Conservation (phyloP, 1,140 invertebrate genomes). For the Stegodyphus dumicola region DNA sequence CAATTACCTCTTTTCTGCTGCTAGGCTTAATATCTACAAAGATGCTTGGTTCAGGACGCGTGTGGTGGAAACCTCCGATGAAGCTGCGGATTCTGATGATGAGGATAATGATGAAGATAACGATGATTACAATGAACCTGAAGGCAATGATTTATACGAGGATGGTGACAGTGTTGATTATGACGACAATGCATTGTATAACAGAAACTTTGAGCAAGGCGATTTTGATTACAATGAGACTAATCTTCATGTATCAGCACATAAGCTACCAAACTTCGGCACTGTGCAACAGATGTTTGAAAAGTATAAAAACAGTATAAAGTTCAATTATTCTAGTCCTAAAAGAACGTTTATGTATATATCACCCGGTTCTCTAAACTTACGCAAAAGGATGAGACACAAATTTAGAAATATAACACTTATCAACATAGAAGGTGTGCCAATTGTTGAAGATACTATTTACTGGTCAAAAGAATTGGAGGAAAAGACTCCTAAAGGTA, state of each 20-base stretch:
- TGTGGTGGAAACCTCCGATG: not conserved
- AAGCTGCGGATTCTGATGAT: not conserved
- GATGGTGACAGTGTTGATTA: constrained; percentile 8
- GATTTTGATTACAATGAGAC: constrained; percentile 54
- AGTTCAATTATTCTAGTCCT: not conserved
- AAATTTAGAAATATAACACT: constrained; percentile 24
- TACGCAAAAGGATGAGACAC: not conserved
- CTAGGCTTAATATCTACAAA: constrained; percentile 2
- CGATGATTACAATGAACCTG: not conserved
- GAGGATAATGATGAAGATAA: not conserved
- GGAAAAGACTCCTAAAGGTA: constrained; percentile 47
- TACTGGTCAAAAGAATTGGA: constrained; percentile 62
- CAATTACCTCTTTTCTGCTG: not conserved
- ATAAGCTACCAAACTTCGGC: not conserved
- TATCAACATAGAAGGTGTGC: constrained; percentile 49
- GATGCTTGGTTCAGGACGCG: constrained; percentile 37
- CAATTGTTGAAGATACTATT: constrained; percentile 61
- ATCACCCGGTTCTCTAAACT: no score
- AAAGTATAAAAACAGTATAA: not conserved
- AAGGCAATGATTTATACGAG: not conserved
- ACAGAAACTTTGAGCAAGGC: constrained; percentile 39
- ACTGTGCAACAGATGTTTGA: constrained; percentile 2
- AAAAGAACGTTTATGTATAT: constrained; percentile 12
- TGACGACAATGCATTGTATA: constrained; percentile 13
- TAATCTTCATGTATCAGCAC: not conserved